Conservation (phyloP, 2,888 invertebrate species). For the Drosophila subsilvestris region DNA sequence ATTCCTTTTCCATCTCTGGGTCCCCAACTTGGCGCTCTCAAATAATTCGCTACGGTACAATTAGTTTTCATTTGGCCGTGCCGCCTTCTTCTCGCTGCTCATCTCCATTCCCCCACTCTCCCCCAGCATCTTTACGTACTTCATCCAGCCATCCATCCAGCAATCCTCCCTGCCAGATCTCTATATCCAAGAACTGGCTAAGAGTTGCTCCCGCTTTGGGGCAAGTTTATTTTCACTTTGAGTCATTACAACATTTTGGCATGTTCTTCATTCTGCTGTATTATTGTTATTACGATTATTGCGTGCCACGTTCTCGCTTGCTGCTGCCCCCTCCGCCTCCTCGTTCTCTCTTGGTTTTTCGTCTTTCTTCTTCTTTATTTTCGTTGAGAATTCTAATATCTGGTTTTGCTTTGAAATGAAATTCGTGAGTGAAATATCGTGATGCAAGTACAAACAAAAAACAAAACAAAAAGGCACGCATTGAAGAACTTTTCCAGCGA, state of each 20-base stretch:
- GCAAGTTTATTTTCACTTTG: conserved; percentile 62
- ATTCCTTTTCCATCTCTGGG: conserved; percentile 38
- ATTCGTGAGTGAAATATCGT: conserved; percentile 76
- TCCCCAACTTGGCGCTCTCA: conserved; percentile 57
- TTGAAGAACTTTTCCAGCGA: not conserved
- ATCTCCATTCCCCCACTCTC: conserved; percentile 11
- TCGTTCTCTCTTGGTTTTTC: conserved; percentile 21
- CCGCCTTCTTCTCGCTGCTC: conserved; percentile 40
- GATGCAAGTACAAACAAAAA: conserved; percentile 50
- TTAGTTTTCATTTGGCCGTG: conserved; percentile 75
- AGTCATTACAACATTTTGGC: conserved; percentile 57
- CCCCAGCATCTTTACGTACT: not conserved
- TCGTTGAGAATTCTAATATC: conserved; percentile 18
- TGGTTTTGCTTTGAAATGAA: conserved; percentile 66
- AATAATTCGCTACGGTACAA: conserved; percentile 76
- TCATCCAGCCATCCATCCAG: not conserved
- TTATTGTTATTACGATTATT: conserved; percentile 58
- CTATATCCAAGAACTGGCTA: conserved; percentile 14
- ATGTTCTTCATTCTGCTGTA: conserved; percentile 46
- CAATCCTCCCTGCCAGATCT: conserved; percentile 6
- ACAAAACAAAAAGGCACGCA: conserved; percentile 33
- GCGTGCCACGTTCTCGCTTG: conserved; percentile 47
- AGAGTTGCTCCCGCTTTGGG: conserved; percentile 20
- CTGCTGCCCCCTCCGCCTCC: conserved; percentile 23
- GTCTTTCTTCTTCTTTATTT: conserved; percentile 14